A percentile compares a stretch with the other conserved stretches of the same genome.
phyloP scores from a whole-genome alignment of 2,888 invertebrate genomes.

The Cryptocephalus primarius region DNA sequence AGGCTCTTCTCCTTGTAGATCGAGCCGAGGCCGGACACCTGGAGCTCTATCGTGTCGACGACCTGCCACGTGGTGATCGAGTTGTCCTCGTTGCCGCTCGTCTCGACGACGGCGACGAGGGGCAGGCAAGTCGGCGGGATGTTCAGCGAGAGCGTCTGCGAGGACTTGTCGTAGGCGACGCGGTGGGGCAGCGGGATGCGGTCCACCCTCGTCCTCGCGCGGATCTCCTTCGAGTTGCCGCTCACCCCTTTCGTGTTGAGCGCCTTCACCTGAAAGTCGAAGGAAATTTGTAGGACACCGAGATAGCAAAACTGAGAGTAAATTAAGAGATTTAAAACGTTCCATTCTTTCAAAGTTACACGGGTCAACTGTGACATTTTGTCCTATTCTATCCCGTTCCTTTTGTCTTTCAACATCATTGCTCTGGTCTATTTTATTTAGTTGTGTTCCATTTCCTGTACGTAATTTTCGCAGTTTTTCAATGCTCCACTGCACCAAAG shows the following conservation, averaged over 20 bases:
- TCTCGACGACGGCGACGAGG: slow-evolving; percentile 66
- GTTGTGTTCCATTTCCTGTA: too few relatives aligned
- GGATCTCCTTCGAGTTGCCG: slow-evolving; percentile 75
- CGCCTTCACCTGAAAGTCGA: slow-evolving; percentile 57
- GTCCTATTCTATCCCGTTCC: too few relatives aligned
- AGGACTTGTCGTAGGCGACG: slow-evolving; percentile 72
- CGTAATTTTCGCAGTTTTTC: too few relatives aligned
- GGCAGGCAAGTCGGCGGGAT: slow-evolving; percentile 70
- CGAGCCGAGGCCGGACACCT: slow-evolving; percentile 57
- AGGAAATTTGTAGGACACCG: background rate
- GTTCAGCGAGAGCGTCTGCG: slow-evolving; percentile 65
- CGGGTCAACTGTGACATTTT: too few relatives aligned
- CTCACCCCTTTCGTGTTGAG: slow-evolving; percentile 81
- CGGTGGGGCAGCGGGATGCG: slow-evolving; percentile 70
- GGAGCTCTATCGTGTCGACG: slow-evolving; percentile 60
- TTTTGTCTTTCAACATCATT: too few relatives aligned
- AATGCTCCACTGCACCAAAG: too few relatives aligned
- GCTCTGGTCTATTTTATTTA: too few relatives aligned
- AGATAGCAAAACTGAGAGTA: too few relatives aligned
- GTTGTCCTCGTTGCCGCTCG: slow-evolving; percentile 48
- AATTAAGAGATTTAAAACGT: too few relatives aligned
- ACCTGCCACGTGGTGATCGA: slow-evolving; percentile 55
- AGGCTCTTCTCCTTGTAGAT: slow-evolving; percentile 61
- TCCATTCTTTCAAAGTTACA: too few relatives aligned
- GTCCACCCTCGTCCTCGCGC: slow-evolving; percentile 73